Evolutionary conservation across 2,797 vertebrate genomes (phyloP), one percentile per base, ranked within the genome.

Genomic region (Lycodopsis pacificus): DNA sequence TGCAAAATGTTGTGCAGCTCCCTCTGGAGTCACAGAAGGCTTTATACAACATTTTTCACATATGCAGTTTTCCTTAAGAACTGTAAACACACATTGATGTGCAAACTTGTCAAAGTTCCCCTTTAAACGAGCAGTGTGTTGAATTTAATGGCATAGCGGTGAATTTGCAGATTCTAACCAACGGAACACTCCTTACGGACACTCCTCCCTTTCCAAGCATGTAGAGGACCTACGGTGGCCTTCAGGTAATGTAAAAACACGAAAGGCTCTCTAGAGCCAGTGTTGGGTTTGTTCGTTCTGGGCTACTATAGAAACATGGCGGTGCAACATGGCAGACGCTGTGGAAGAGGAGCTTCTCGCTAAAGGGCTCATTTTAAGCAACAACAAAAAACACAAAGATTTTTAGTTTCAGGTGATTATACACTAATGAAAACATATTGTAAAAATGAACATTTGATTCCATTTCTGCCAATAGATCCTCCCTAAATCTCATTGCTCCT

Each of bases 21-120:
- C 61, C 14, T 30, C 25, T 19, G 40, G 38, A 69, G 38, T 30
- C 36, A 62, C 44, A 46, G 19, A 32, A 34, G 20, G 40, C 25
- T 44, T 57, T 30, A 12, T 30, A 19, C 42, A 65, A 30, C 25
- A 7, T 40, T 14, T 25, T 57, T 42, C 17, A 30, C 34, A 11
- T 5, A 17, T 6, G 27, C 13, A 32, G 12, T 48, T 22, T 7
- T 9, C 30, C 4, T 70, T 17, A 61, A 34, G 4, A 27, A 19
- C 13, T 51, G 4, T 40, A 32, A 67, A 75, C 54, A 74, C 2
- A 74, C 20, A 8, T 64, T 58, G 8, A 36, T 59, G 34, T 40
- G 32, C 36, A 49, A 42, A 42, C 46, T 54, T 7, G 3, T 3
- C n/a, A 25, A n/a, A 46, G 27, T 56, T 54, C 36, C 27, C 11